Conservation (phyloP, 2,113 vertebrate species). For the Paracanthobrama guichenoti region DNA sequence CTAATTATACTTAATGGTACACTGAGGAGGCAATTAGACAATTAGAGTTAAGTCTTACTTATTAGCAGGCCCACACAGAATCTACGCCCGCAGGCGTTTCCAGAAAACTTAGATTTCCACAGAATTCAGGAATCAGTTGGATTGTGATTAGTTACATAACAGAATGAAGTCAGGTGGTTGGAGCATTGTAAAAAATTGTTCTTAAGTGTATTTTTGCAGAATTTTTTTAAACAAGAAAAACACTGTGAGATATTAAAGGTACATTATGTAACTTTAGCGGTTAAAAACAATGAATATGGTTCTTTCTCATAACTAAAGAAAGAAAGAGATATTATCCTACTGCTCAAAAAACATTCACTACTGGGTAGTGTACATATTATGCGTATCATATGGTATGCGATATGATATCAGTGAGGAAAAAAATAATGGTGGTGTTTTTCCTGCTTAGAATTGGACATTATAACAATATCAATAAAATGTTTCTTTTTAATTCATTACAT, state of each 20-base stretch:
- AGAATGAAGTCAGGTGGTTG: not conserved
- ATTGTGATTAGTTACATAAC: not conserved
- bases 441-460: no score
- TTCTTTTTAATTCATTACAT: no score
- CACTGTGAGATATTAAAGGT: not conserved
- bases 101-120: not conserved
- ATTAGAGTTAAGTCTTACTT: conserved; percentile 1
- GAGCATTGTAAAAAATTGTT: not conserved
- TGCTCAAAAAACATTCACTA: no score
- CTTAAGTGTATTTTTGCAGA: not conserved
- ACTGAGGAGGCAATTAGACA: conserved; percentile 12
- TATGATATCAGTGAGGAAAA: no score
- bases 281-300: no score
- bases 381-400: no score
- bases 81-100: not conserved
- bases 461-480: no score
- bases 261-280: no score
- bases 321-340: no score
- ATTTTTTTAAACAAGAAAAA: not conserved
- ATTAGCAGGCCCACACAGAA: not conserved
- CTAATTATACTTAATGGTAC: not conserved
- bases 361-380: no score
- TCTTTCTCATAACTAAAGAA: no score
- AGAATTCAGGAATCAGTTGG: not conserved
- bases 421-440: no score